Base-by-base conservation (phyloP, 2,888 invertebrate species). In the Meiosimyza decipiens region DNA sequence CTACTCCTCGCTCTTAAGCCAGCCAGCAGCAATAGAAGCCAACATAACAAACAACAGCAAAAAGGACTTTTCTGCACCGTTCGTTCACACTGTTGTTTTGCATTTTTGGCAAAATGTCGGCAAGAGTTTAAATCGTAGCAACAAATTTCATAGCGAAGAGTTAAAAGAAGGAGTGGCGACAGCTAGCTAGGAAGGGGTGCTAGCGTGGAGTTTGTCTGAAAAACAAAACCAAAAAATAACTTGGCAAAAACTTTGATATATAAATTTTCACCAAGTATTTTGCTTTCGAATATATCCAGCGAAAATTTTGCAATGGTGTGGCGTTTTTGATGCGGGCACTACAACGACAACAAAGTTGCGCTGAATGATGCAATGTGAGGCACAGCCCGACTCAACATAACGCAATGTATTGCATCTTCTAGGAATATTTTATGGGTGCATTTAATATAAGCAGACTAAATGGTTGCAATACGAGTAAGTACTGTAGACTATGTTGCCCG, bases 201-300 rank as follows among this genome's bases (percentile, higher is more conserved):
- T 18, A 13, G 13, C 16, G 9, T 59, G 59, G 6, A 22, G 33
- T 28, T 15, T 28, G 28, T 28, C 33, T 1, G 22, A 60, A 11
- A 11, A 28, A 18, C 13, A 6, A 11, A 11, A 11, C 64, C 64
- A 50, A 64, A 33, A 28, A 28, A 28, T 18, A 64, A 64, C 50
- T 64, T 64, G 64, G 64, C 64, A 18, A 47, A 28, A 50, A 64
- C 64, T 64, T 64, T 51, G n/a, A 51, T 51, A 64, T 64, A 64
- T 64, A 64, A 64, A 64, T 64, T 64, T 64, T 16, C 64, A 64
- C 18, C 64, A 22, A 67, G 68, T 59, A 54, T 16, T 59, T 68
- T 68, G 68, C 59, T 57, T 57, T 52, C 12, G 54, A 49, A 68
- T 18, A 59, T 50, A 47, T 59, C 16, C 28, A 47, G 57, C 18